Base-by-base conservation (phyloP, 1,140 invertebrate genomes). In the Drosophila pectinifera region DNA sequence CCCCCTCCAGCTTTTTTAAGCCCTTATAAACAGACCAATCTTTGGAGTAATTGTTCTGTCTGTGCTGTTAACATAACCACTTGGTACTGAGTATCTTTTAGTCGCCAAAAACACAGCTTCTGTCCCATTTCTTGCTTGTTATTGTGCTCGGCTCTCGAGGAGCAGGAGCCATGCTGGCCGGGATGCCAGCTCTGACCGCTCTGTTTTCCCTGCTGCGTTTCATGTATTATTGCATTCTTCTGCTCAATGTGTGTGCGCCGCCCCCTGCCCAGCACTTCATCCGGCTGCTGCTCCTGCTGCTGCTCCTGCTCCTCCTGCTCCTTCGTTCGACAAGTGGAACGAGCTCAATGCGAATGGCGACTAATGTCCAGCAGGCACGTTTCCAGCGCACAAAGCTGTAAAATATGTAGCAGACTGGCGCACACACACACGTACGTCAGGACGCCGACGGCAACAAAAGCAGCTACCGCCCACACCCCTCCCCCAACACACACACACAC, bases 161-260 rank as follows among this genome's bases (percentile, higher is more conserved):
- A 43, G 28, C 11, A 16, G 61, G 22, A 36, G 24, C 14, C 18
- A 16, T 31, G 26, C 57, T 39, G 14, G 28, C 34, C 49, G 24
- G 24, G 20, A 64, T 49, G 67, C 75, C 58, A 65, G 38, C 49
- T 22, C 42, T 74, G 22, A 59, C 41, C 64, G 36, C 26, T 51
- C 43, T 64, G 64, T 68, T 68, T 65, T 68, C 64, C 61, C 62
- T 67, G 45, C 64, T 68, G 61, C 64, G 64, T 56, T 79, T 48
- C 78, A 80, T 68, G 74, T 81, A 58, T 81, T 86, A 86, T 86
- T 86, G 68, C 81, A 84, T 85, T 80, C 67, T 84, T 84, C 67
- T 70, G 82, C 81, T 73, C 73, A 85, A 85, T 81, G 65, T 83
- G 76, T 58, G 76, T 58, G 77, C 58, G 58, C 49, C 54, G 41